Base-by-base conservation (phyloP, 1,140 invertebrate species). In the Pogonognathellus flavescens region DNA sequence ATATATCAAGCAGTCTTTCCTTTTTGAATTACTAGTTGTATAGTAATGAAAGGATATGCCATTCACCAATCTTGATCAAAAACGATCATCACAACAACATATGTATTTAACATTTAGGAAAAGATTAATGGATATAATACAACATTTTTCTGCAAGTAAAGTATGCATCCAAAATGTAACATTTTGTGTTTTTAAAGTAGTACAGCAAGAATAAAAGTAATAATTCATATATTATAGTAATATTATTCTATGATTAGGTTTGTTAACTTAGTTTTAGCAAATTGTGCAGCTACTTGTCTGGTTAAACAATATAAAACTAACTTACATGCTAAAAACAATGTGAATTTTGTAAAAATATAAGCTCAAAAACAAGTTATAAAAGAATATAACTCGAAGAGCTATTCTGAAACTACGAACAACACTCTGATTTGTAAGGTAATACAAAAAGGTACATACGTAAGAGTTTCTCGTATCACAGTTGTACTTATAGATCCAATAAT, bases 331-430 rank as follows among this genome's bases (percentile, higher is more conserved):
- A 66, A 20, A 41, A 41, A 41, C 62, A 66, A 66, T 66, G 62
- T 66, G 62, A 66, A 66, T 66, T 66, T 66, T 66, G 62, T 66
- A 66, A 50, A 76, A 76, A 76, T 76, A 76, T 76, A 76, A 76
- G 70, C 70, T 76, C 70, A 76, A 76, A 49, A 76, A 31, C 70
- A 76, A 66, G 70, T 14, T 57, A 57, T 57, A 57, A 57, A 57
- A 57, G 2, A n/a, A 2, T 14, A 76, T 50, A 76, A 76, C 62
- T 66, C 25, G 62, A 66, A 18, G 62, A 66, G 62, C 62, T 66
- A 66, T 66, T 41, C 31, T 50, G 41, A 50, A 76, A 76, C 70
- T 41, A 76, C 41, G 70, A 76, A 49, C 25, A 25, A 49, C 25
- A 76, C 16, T 76, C 70, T n/a, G 70, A 76, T 76, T 76, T 50